A percentile compares a stretch with the other conserved stretches of the same genome.
Evolutionary conservation across 2,113 vertebrate genomes (phyloP).

Genomic region (Tor tambroides): DNA sequence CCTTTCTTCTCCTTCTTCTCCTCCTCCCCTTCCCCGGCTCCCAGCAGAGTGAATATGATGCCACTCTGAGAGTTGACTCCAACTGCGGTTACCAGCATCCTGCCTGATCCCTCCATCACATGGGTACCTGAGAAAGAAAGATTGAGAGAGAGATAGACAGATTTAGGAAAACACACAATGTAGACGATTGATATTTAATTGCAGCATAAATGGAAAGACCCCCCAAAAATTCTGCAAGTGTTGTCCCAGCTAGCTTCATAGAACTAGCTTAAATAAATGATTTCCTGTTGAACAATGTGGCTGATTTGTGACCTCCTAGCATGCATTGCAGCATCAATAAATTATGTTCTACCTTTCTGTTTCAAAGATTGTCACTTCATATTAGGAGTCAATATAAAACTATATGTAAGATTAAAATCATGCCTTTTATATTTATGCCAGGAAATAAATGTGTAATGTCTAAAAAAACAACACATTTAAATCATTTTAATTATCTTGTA

Average conservation of each 20-base stretch:
- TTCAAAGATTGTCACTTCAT: not conserved
- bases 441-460: not conserved
- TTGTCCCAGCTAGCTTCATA: not conserved
- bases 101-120: constrained; percentile 81
- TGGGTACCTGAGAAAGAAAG: constrained; percentile 71
- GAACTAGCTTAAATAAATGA: not conserved
- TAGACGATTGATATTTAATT: not conserved
- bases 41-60: constrained; percentile 81
- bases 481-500: not conserved
- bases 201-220: not conserved
- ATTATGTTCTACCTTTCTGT: not conserved
- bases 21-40: constrained; percentile 77
- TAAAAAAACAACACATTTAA: not conserved
- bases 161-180: not conserved
- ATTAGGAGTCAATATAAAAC: not conserved
- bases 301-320: not conserved
- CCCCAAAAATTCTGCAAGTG: not conserved
- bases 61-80: constrained; percentile 80
- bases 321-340: constrained; percentile 7
- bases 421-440: not conserved
- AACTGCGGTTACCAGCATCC: constrained; percentile 80
- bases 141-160: not conserved
- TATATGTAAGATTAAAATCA: not conserved
- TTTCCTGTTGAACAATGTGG: not conserved
- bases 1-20: constrained; percentile 80